Conservation (phyloP, 2,888 invertebrate species). For the Ennomos quercinarius region DNA sequence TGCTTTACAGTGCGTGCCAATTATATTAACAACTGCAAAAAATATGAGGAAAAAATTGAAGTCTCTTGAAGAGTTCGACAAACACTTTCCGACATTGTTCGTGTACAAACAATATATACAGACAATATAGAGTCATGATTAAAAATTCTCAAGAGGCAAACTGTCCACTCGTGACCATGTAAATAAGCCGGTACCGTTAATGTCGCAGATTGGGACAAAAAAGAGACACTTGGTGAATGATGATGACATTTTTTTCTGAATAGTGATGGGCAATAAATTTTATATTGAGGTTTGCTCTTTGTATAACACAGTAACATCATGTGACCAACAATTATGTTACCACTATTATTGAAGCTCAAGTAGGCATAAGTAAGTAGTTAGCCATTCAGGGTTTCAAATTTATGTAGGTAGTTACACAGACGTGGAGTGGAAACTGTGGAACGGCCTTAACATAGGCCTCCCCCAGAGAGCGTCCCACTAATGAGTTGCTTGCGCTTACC, state of each 20-base stretch:
- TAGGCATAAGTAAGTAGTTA: too few species aligned
- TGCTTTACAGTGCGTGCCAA: conserved; percentile 15
- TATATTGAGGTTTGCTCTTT: conserved; percentile 8
- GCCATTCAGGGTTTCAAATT: too few species aligned
- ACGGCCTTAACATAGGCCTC: too few species aligned
- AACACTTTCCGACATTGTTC: conserved; percentile 57
- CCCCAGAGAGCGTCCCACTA: too few species aligned
- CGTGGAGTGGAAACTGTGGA: too few species aligned
- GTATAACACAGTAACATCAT: background rate
- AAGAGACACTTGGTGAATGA: conserved; percentile 27
- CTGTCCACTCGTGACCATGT: conserved; percentile 39
- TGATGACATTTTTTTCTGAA: conserved; percentile 11
- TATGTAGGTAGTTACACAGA: too few species aligned
- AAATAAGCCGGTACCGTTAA: conserved; percentile 49
- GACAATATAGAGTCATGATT: conserved; percentile 21
- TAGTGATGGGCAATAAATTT: conserved; percentile 19
- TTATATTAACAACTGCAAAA: conserved; percentile 19
- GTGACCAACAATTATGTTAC: background rate
- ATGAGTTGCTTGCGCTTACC: too few species aligned
- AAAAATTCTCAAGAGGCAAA: conserved; percentile 26
- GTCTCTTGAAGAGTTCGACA: conserved; percentile 44
- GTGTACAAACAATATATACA: conserved; percentile 60
- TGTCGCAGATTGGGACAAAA: conserved; percentile 29
- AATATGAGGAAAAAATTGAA: conserved; percentile 18
- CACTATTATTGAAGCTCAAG: background rate